A percentile compares a stretch with the other conserved stretches of the same genome.
Conservation (phyloP, 2,113 vertebrate species). For the Lutjanus erythropterus region DNA sequence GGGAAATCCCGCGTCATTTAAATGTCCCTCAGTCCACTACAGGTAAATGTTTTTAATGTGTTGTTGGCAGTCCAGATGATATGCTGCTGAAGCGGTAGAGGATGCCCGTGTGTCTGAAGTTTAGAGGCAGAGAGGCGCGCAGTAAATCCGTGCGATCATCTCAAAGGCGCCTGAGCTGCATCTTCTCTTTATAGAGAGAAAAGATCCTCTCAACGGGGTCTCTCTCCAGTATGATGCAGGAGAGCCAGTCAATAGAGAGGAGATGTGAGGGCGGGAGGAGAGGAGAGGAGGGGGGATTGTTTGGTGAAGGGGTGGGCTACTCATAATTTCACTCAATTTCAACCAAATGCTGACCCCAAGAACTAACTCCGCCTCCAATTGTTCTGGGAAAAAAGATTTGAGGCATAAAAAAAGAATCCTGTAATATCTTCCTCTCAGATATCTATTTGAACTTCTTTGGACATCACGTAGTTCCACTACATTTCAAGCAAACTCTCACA, state of each 20-base stretch:
- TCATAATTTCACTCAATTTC: slow-evolving; percentile 82
- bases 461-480: background rate
- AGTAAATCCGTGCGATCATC: slow-evolving; percentile 82
- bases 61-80: slow-evolving; percentile 22
- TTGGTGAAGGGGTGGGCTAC: slow-evolving; percentile 79
- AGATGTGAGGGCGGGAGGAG: slow-evolving; percentile 44
- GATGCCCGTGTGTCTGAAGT: slow-evolving; percentile 76
- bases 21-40: slow-evolving; percentile 36
- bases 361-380: slow-evolving; percentile 69
- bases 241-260: slow-evolving; percentile 77
- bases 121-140: slow-evolving; percentile 73
- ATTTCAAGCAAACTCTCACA: slow-evolving; percentile 3
- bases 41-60: background rate
- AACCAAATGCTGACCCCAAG: slow-evolving; percentile 79
- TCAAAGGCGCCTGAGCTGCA: slow-evolving; percentile 83
- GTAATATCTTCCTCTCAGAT: slow-evolving; percentile 10
- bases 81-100: slow-evolving; percentile 36
- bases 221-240: slow-evolving; percentile 85
- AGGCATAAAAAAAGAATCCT: slow-evolving; percentile 21
- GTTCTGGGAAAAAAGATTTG: slow-evolving; percentile 40
- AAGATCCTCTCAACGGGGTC: slow-evolving; percentile 86
- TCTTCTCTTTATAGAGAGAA: slow-evolving; percentile 86
- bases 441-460: background rate
- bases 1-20: slow-evolving; percentile 59
- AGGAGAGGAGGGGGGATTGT: slow-evolving; percentile 52